phyloP scores from a whole-genome alignment of 2,888 invertebrate genomes.

The Marronus borbonicus region DNA sequence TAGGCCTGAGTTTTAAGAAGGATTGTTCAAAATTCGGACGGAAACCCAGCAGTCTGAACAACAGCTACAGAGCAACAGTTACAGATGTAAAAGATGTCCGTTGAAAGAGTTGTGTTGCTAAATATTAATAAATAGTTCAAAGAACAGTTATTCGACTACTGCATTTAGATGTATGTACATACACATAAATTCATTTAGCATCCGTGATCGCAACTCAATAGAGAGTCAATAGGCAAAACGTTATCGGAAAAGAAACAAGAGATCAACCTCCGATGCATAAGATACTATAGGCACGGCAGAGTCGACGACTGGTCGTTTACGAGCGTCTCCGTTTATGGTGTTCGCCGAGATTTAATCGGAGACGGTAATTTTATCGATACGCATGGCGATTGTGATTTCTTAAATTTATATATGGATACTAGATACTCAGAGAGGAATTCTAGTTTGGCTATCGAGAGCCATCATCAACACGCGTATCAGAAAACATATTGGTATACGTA shows the following conservation, averaged over 20 bases:
- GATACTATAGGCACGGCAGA: slow-evolving; percentile 3
- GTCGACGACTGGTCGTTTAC: slow-evolving; percentile 6
- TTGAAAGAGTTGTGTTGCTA: too few relatives aligned
- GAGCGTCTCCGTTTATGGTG: slow-evolving; percentile 15
- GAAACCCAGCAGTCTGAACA: too few relatives aligned
- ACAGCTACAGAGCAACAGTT: too few relatives aligned
- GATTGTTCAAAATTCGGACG: too few relatives aligned
- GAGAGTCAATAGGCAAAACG: background rate
- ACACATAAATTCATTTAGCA: slow-evolving; percentile 3
- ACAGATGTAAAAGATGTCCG: too few relatives aligned
- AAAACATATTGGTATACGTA: slow-evolving; percentile 14
- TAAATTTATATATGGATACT: slow-evolving; percentile 8
- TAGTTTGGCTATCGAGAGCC: slow-evolving; percentile 10
- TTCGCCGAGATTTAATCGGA: slow-evolving; percentile 26
- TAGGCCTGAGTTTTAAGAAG: too few relatives aligned
- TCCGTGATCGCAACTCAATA: slow-evolving; percentile 9
- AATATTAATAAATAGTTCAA: too few relatives aligned
- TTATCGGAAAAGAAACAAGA: slow-evolving; percentile 8
- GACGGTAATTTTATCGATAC: slow-evolving; percentile 16
- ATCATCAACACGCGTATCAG: slow-evolving; percentile 14
- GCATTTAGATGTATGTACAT: background rate
- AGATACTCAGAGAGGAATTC: background rate
- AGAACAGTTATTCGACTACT: background rate
- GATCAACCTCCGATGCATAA: slow-evolving; percentile 8
- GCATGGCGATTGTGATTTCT: slow-evolving; percentile 17